These are phyloP conservation scores for Xanthia icteritia DNA, from an alignment of 2,888 invertebrate genomes.

Conservation along the genomic window DNA sequence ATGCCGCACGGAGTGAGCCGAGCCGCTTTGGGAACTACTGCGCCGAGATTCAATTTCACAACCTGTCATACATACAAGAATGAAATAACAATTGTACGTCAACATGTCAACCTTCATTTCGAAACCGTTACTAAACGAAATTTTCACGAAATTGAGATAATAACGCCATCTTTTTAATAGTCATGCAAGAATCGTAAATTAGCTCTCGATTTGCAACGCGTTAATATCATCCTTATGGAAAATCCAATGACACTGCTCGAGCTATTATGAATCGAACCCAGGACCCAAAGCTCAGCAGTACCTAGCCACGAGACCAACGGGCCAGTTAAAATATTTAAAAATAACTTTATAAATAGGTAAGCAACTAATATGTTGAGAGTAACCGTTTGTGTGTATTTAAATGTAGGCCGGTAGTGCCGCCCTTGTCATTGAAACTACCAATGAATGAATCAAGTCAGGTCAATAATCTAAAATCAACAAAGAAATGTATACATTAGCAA, in stretches of 20 bases:
- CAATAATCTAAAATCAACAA: slow-evolving; percentile 12
- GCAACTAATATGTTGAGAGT: neutral
- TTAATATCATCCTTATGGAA: neutral
- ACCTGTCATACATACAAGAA: neutral
- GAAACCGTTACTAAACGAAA: too few species aligned
- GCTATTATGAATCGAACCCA: neutral
- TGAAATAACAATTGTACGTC: neutral
- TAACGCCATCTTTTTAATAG: too few species aligned
- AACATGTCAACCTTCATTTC: too few species aligned
- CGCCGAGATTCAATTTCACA: slow-evolving; percentile 7
- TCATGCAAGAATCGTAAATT: too few species aligned
- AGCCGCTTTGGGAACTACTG: slow-evolving; percentile 13
- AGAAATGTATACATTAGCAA: slow-evolving; percentile 15
- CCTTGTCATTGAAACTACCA: neutral
- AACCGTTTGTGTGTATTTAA: neutral
- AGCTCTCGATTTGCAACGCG: neutral
- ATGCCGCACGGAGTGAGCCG: slow-evolving; percentile 18
- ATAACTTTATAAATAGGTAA: neutral
- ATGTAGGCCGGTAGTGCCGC: too few species aligned
- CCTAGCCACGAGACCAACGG: neutral
- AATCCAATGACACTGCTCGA: neutral
- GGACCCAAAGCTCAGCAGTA: neutral
- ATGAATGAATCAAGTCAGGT: slow-evolving; percentile 7
- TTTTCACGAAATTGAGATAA: too few species aligned
- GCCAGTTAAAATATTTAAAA: neutral